Percentiles rank a stretch among this genome's conserved stretches.
Conservation (phyloP, 2,797 vertebrate genomes). For the Silurus lanzhouensis region DNA sequence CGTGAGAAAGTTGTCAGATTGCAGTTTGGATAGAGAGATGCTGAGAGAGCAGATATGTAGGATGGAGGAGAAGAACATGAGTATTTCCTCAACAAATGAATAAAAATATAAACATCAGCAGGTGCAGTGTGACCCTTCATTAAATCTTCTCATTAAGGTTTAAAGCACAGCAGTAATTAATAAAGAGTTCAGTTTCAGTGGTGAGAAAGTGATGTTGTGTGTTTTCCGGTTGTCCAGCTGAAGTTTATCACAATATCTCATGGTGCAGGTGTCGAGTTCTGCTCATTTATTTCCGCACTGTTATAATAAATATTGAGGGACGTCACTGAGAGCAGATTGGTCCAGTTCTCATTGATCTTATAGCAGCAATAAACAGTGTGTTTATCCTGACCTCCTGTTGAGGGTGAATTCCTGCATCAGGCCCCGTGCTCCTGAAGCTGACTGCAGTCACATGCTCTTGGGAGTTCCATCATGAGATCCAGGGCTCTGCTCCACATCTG, state of each 20-base stretch:
- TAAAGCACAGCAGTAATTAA: neutral
- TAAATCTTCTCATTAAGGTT: neutral
- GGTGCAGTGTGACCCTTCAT: neutral
- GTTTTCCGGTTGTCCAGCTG: neutral
- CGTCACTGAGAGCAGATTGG: neutral
- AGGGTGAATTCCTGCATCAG: neutral
- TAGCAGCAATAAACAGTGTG: neutral
- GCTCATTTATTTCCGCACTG: neutral
- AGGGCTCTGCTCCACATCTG: neutral
- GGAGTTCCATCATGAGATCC: neutral
- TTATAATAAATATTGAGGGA: neutral
- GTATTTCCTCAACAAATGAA: neutral
- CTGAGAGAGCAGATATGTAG: neutral
- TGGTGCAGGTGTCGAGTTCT: neutral
- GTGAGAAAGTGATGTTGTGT: neutral
- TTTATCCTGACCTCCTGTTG: neutral
- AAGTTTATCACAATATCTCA: neutral
- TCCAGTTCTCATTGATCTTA: neutral
- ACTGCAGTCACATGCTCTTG: neutral
- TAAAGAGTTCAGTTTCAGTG: neutral
- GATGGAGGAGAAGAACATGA: neutral
- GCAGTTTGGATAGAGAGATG: neutral
- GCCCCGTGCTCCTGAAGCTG: neutral
- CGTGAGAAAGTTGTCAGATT: neutral
- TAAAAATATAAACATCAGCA: neutral